Evolutionary conservation across 2,113 vertebrate genomes (phyloP), one percentile per base, ranked within the genome.

Genomic region (Heteronetta atricapilla): DNA sequence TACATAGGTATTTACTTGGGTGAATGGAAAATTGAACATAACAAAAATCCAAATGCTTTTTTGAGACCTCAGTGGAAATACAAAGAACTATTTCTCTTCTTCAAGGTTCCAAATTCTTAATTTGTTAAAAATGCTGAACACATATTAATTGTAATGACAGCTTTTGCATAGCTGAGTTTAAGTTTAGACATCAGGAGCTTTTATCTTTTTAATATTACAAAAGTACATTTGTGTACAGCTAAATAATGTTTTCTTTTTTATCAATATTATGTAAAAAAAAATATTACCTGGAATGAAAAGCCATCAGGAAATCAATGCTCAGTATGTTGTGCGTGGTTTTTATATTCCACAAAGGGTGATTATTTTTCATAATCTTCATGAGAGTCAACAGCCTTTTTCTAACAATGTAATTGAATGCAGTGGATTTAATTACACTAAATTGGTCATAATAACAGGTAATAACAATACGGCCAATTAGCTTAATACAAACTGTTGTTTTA

Each of bases 341-440:
- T 76, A 19, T 66, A 58, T 83, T 70, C 40, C 72, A 59, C 18
- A 48, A 66, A 59, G 20, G 52, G 6, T 34, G 26, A 31, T 21
- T 86, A 11, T 68, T 95, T 88, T 76, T 89, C 68, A 64, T 34
- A 78, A 75, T 75, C 21, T 87, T 84, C 19, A 25, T 58, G 22
- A 31, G 28, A 75, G 20, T 70, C 63, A 72, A 77, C 46, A 87
- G 42, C 6, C 25, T 90, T 90, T 85, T 93, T 50, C 59, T 81
- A 69, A 31, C 38, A 80, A 48, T 60, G 25, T 83, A 87, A 89
- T 67, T 79, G 79, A 77, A 59, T 13, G 18, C 59, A 88, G n/a
- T 90, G 31, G 20, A 82, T 50, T 93, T 93, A 93, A 96, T 95
- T 96, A 96, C 72, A 79, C 64, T 78, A 89, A 96, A 95, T 88